Evolutionary conservation across 1,140 invertebrate species (phyloP).

Genomic region (Penaeus vannamei): DNA sequence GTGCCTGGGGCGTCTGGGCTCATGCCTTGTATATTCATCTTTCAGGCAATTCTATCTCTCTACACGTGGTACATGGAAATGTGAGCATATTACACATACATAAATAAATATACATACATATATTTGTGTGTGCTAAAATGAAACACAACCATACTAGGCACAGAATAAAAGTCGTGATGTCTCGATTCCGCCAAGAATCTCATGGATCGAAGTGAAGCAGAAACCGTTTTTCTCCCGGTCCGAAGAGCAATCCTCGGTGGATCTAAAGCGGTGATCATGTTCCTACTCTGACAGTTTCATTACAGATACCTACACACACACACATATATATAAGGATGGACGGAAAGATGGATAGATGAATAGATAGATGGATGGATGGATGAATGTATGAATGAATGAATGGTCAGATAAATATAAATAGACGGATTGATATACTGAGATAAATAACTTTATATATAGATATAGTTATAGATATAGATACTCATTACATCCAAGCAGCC

Average conservation of each 20-base stretch:
- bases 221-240: no score
- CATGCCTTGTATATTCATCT: background rate
- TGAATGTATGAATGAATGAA: background rate
- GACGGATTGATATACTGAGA: background rate
- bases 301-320: background rate
- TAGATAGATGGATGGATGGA: background rate
- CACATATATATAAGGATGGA: background rate
- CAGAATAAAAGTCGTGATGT: background rate
- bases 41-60: background rate
- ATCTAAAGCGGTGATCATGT: background rate
- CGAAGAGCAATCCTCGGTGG: background rate
- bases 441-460: constrained; percentile 17
- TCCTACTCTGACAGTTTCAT: background rate
- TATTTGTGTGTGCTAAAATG: background rate
- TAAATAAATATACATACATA: constrained; percentile 17
- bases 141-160: background rate
- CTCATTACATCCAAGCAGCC: background rate
- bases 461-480: background rate
- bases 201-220: background rate
- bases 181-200: background rate
- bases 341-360: background rate
- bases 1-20: no score
- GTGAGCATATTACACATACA: background rate
- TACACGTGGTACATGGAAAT: background rate
- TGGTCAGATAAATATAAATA: background rate